phyloP scores from a whole-genome alignment of 2,888 invertebrate genomes.

The Chymomyza procnemis region DNA sequence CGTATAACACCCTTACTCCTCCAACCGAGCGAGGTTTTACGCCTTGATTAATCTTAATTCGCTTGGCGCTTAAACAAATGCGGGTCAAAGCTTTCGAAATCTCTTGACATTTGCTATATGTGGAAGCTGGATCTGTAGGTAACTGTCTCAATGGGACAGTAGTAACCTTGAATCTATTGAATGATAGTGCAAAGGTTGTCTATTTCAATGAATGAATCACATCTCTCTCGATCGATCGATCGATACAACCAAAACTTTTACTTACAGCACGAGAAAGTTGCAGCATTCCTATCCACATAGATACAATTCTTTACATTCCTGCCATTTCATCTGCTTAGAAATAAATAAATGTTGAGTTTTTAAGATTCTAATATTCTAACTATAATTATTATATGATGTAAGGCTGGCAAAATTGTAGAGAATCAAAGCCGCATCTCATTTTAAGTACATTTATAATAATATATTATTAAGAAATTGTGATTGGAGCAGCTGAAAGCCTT shows the following conservation, averaged over 20 bases:
- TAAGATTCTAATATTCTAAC: no score
- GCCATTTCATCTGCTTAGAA: neutral
- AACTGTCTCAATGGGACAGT: neutral
- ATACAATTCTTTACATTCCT: neutral
- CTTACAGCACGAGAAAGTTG: neutral
- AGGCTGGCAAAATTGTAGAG: no score
- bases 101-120: constrained; percentile 19
- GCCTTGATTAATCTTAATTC: constrained; percentile 50
- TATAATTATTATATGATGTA: no score
- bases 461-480: no score
- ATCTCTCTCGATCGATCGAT: neutral
- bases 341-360: no score
- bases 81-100: constrained; percentile 52
- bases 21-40: neutral
- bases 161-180: neutral
- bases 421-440: no score
- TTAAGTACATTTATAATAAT: no score
- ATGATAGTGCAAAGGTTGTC: neutral
- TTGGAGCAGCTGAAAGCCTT: no score
- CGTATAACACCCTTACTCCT: constrained; percentile 15
- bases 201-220: neutral
- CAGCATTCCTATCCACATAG: neutral
- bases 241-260: neutral
- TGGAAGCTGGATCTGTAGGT: neutral
- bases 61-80: constrained; percentile 32